Conservation (phyloP, 2,888 invertebrate genomes). For the Leptopilina myrica region DNA sequence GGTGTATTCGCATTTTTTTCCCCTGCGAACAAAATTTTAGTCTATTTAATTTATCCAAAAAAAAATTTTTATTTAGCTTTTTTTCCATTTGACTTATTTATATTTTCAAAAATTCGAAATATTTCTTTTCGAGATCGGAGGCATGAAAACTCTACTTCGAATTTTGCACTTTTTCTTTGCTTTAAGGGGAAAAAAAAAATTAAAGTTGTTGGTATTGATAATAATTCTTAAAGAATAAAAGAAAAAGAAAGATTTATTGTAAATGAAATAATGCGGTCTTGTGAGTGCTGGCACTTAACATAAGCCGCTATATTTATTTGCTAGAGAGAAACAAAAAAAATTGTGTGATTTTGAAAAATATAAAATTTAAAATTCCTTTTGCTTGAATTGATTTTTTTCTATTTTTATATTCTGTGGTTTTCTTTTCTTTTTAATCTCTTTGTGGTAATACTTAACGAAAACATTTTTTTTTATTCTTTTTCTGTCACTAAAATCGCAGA, state of each 20-base stretch:
- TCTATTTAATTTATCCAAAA: too few species aligned
- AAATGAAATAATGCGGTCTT: not conserved
- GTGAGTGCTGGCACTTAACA: conserved; percentile 36
- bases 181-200: too few species aligned
- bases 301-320: conserved; percentile 11
- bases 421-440: not conserved
- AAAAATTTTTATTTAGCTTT: too few species aligned
- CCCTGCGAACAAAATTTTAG: too few species aligned
- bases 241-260: conserved; percentile 7
- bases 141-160: conserved; percentile 3
- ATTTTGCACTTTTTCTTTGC: conserved; percentile 25
- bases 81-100: not conserved
- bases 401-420: not conserved
- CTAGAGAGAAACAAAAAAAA: not conserved
- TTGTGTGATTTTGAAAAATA: not conserved
- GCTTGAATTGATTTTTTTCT: not conserved
- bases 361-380: not conserved
- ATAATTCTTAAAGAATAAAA: too few species aligned
- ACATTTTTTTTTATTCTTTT: not conserved
- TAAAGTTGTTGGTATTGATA: too few species aligned
- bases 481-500: not conserved
- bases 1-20: too few species aligned
- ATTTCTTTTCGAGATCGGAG: not conserved
- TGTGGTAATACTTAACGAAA: too few species aligned
- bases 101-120: not conserved